A percentile compares a stretch with the other conserved stretches of the same genome.
Conservation (phyloP, 1,140 invertebrate genomes). For the Habropoda laboriosa region DNA sequence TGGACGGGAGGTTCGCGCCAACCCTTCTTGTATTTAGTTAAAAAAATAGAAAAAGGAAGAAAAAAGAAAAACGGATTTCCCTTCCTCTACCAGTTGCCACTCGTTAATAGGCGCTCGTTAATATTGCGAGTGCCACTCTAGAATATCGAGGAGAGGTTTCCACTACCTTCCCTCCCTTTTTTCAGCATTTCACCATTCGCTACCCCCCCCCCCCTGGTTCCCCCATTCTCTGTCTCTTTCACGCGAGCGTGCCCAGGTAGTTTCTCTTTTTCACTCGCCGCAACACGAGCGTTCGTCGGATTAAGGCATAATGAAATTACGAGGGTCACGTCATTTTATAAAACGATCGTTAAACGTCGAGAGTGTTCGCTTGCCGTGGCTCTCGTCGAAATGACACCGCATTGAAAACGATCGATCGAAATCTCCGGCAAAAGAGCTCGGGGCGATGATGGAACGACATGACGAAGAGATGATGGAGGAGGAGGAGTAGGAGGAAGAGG, state of each 20-base stretch:
- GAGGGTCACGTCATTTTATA: constrained; percentile 52
- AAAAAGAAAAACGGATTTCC: constrained; percentile 42
- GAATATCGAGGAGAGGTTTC: constrained; percentile 46
- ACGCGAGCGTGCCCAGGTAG: neutral
- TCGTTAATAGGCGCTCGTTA: constrained; percentile 51
- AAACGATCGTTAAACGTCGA: constrained; percentile 55
- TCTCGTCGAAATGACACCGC: constrained; percentile 51
- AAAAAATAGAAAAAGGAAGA: neutral
- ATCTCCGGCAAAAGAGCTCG: constrained; percentile 28
- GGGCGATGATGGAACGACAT: neutral
- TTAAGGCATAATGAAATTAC: constrained; percentile 59
- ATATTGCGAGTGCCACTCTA: constrained; percentile 52
- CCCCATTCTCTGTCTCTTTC: neutral
- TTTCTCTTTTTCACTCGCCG: constrained; percentile 5
- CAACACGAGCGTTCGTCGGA: constrained; percentile 41
- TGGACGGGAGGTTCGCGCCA: neutral
- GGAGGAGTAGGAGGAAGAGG: neutral
- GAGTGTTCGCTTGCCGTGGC: constrained; percentile 44
- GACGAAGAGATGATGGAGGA: neutral
- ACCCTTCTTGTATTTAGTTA: constrained; percentile 32
- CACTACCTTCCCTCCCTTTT: constrained; percentile 32
- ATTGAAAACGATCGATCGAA: constrained; percentile 55
- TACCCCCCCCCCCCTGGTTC: no score
- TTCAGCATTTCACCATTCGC: constrained; percentile 11
- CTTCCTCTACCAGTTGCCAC: constrained; percentile 25